A percentile compares a stretch with the other conserved stretches of the same genome.
Evolutionary conservation across 30 jellyfish, hydroid and myxozoan species (phyloP).

Genomic region (Turritopsis dohrnii): DNA sequence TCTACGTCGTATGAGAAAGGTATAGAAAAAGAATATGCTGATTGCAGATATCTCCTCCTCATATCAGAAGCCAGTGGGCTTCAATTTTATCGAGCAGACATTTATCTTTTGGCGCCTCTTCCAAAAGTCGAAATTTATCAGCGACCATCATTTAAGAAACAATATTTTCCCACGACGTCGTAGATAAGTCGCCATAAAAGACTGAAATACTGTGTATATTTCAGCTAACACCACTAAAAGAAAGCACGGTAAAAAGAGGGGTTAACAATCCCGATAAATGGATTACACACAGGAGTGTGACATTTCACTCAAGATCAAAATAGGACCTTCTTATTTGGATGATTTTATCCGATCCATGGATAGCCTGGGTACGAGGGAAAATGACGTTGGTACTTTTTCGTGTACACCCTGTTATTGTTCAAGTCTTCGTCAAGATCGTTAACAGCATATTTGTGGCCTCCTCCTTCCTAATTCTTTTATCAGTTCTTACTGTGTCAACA

Average conservation of each 20-base stretch:
- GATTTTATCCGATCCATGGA: too few species aligned
- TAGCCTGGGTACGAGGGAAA: not conserved
- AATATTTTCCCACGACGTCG: not conserved
- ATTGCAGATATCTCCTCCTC: too few species aligned
- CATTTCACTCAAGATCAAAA: too few species aligned
- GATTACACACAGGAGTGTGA: too few species aligned
- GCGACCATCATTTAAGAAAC: not conserved
- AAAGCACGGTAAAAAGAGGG: too few species aligned
- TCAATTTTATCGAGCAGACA: not conserved
- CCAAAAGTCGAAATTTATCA: not conserved
- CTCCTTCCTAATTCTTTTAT: not conserved
- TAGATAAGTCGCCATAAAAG: not conserved
- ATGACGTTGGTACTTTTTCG: not conserved
- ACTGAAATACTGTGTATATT: too few species aligned
- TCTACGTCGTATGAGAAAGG: too few species aligned
- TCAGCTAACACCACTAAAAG: too few species aligned
- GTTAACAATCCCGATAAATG: too few species aligned
- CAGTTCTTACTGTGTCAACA: not conserved
- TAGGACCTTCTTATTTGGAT: not conserved
- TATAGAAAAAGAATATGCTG: too few species aligned
- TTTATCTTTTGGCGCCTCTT: not conserved
- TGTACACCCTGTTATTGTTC: not conserved
- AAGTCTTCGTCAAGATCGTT: not conserved
- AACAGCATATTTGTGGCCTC: not conserved
- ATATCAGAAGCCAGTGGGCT: not conserved